Evolutionary conservation across 35 echinoderm and acorn worm genomes (phyloP).

Genomic region (Ophioderma brevispina): DNA sequence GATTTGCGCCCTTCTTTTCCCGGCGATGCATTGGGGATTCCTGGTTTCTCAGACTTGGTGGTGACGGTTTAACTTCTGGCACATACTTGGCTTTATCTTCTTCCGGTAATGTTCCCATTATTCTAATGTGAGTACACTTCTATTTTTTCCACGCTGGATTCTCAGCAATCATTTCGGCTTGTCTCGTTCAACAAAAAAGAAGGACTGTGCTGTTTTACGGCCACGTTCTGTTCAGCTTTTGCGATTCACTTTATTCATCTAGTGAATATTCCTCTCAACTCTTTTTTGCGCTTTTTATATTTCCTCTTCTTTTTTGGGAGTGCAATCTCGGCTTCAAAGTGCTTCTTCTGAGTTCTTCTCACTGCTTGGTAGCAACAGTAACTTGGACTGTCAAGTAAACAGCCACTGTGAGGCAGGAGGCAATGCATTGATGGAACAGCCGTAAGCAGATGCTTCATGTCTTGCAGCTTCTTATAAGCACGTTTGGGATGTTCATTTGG

Average conservation of each 20-base stretch:
- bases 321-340: too few species aligned
- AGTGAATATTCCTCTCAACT: neutral
- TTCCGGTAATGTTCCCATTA: slow-evolving; percentile 80
- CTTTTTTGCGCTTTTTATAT: slow-evolving; percentile 15
- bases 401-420: neutral
- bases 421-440: slow-evolving; percentile 3
- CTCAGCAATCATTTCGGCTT: slow-evolving; percentile 64
- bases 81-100: slow-evolving; percentile 76
- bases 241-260: slow-evolving; percentile 1
- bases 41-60: neutral
- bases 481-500: slow-evolving; percentile 99
- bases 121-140: slow-evolving; percentile 73
- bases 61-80: slow-evolving; percentile 30
- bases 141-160: slow-evolving; percentile 52
- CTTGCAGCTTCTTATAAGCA: slow-evolving; percentile 92
- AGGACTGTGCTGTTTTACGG: slow-evolving; percentile 60
- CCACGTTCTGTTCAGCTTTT: slow-evolving; percentile 34
- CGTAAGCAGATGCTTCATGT: slow-evolving; percentile 60
- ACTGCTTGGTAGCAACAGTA: too few species aligned
- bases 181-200: slow-evolving; percentile 57
- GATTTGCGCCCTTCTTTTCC: slow-evolving; percentile 68
- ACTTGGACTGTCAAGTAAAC: neutral
- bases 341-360: slow-evolving; percentile 29
- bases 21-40: slow-evolving; percentile 17
- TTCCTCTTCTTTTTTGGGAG: too few species aligned